Conservation (phyloP, 1,140 invertebrate genomes). For the Drosophila saltans region DNA sequence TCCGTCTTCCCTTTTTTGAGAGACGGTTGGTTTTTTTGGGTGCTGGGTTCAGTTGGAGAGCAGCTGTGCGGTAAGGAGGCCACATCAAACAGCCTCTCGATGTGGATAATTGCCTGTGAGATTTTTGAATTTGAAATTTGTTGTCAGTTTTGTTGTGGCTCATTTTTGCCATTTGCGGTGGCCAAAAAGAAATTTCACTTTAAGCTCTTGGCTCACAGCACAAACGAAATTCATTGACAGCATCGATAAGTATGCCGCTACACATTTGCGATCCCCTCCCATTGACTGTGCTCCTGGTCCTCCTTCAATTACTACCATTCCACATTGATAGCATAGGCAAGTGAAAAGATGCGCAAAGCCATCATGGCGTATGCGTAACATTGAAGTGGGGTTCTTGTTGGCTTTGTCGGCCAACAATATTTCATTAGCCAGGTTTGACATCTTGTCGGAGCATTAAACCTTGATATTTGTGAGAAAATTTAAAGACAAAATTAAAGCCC, state of each 20-base stretch:
- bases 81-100: constrained; percentile 61
- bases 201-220: constrained; percentile 8
- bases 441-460: constrained; percentile 36
- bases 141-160: constrained; percentile 12
- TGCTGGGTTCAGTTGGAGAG: constrained; percentile 33
- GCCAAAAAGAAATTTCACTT: constrained; percentile 46
- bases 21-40: constrained; percentile 41
- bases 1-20: constrained; percentile 6
- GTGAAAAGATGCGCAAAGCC: constrained; percentile 9
- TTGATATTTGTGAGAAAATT: constrained; percentile 21
- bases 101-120: constrained; percentile 58
- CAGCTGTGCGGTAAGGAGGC: constrained; percentile 28
- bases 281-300: not conserved
- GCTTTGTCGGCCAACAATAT: constrained; percentile 24
- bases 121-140: constrained; percentile 54
- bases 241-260: constrained; percentile 41
- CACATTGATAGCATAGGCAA: not conserved
- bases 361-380: constrained; percentile 48
- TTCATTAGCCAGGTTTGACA: constrained; percentile 48
- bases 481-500: constrained; percentile 52
- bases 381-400: constrained; percentile 8
- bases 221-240: constrained; percentile 45
- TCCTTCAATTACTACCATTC: not conserved
- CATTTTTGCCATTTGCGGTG: constrained; percentile 20
- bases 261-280: constrained; percentile 5